Conservation (phyloP, 2,888 invertebrate genomes). For the Schrankia costaestrigalis region DNA sequence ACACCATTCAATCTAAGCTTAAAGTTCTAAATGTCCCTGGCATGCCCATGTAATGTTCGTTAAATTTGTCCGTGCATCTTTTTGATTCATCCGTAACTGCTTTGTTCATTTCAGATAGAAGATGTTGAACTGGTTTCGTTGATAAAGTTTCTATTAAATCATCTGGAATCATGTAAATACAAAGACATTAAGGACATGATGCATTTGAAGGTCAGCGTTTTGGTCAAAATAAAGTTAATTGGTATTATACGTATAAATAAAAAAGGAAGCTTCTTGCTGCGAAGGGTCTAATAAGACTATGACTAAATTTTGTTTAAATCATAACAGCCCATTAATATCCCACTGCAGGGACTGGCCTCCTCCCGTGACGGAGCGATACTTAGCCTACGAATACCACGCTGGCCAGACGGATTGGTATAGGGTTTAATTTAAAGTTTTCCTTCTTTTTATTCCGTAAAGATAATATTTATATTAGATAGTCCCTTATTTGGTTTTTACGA, state of each 20-base stretch:
- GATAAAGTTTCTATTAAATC: not conserved
- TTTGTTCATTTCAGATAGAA: conserved; percentile 28
- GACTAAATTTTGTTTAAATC: not conserved
- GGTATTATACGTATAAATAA: too few species aligned
- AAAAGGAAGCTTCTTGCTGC: too few species aligned
- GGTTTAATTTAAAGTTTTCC: too few species aligned
- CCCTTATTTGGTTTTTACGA: too few species aligned
- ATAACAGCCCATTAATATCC: not conserved
- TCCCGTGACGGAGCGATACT: too few species aligned
- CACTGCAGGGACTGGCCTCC: too few species aligned
- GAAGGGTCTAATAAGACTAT: not conserved
- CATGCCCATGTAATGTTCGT: conserved; percentile 38
- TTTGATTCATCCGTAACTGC: conserved; percentile 43
- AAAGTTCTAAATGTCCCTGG: conserved; percentile 41
- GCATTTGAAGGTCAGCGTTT: not conserved
- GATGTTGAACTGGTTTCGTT: not conserved
- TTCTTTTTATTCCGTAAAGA: too few species aligned
- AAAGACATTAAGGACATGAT: not conserved
- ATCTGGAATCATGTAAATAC: not conserved
- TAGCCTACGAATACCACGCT: too few species aligned
- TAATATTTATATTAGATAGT: too few species aligned
- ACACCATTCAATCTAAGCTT: conserved; percentile 39
- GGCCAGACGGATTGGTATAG: too few species aligned
- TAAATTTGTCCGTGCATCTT: conserved; percentile 39
- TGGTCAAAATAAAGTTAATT: not conserved